Evolutionary conservation across 1,140 invertebrate species (phyloP).

Genomic region (Drosophila obscura): DNA sequence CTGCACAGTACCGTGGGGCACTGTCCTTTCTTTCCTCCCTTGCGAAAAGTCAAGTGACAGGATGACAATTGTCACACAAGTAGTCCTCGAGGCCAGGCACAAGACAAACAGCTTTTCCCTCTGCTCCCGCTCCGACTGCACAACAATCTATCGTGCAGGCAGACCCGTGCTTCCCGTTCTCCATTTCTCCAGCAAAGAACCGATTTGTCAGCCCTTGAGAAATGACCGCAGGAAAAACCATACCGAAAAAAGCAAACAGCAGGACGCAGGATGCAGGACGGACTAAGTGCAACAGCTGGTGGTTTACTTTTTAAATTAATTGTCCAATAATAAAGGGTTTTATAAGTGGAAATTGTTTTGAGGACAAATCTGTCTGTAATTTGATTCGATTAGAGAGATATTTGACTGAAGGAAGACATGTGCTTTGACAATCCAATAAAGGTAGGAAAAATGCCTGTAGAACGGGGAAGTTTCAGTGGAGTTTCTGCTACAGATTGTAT

Average conservation of each 20-base stretch:
- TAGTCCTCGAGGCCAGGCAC: constrained; percentile 26
- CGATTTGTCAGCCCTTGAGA: constrained; percentile 73
- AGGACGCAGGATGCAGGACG: constrained; percentile 28
- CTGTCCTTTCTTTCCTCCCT: no score
- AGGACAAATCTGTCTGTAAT: no score
- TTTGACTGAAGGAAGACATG: neutral
- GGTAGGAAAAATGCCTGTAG: no score
- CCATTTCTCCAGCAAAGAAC: constrained; percentile 3
- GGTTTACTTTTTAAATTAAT: constrained; percentile 63
- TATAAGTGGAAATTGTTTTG: no score
- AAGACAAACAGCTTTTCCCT: constrained; percentile 27
- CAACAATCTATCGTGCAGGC: constrained; percentile 1
- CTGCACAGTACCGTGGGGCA: constrained; percentile 21
- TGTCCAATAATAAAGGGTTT: constrained; percentile 33
- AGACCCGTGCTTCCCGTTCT: no score
- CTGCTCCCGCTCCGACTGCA: neutral
- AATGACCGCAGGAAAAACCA: constrained; percentile 47
- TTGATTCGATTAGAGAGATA: constrained; percentile 3
- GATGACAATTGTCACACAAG: constrained; percentile 69
- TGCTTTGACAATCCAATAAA: no score
- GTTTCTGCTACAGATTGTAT: no score
- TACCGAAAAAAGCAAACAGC: constrained; percentile 31
- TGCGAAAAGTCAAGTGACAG: constrained; percentile 59
- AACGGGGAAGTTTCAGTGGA: no score
- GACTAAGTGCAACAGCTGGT: constrained; percentile 39